phyloP scores from a whole-genome alignment of 2,113 vertebrate species.

The Excalfactoria chinensis region DNA sequence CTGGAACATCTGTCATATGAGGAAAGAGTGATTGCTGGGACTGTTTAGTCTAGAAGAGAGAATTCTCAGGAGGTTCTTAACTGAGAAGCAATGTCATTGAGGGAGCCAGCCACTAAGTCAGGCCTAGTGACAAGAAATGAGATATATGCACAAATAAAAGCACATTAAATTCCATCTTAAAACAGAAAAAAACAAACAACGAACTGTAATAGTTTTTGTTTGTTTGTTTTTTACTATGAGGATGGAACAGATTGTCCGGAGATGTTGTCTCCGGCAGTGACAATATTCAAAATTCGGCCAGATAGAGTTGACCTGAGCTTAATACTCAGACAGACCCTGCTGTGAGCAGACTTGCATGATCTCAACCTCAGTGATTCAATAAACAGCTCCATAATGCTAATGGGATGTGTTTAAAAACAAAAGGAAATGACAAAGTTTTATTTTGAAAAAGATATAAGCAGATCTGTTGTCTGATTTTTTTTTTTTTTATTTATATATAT shows the following conservation, averaged over 20 bases:
- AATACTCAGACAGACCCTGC: background rate
- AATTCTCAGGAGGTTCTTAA: background rate
- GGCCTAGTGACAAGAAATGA: background rate
- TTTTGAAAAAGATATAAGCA: background rate
- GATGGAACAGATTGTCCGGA: fast-evolving
- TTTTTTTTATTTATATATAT: too few species aligned
- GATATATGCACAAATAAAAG: background rate
- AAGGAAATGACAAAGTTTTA: background rate
- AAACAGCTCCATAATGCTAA: background rate
- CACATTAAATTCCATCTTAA: background rate
- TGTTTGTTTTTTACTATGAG: background rate
- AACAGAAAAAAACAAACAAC: background rate
- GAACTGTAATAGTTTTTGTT: background rate
- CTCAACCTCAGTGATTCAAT: background rate
- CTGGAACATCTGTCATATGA: background rate
- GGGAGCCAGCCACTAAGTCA: too few species aligned
- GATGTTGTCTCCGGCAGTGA: background rate
- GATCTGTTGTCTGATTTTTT: background rate
- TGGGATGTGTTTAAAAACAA: background rate
- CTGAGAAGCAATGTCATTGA: background rate
- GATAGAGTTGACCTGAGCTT: fast-evolving
- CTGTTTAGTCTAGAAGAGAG: background rate
- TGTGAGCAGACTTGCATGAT: background rate
- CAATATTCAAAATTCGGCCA: background rate
- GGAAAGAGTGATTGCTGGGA: background rate